Percentiles rank a stretch among this genome's conserved stretches.
These are phyloP conservation scores for Elanoides forficatus DNA, from an alignment of 2,113 vertebrate genomes.

Conservation along the genomic window DNA sequence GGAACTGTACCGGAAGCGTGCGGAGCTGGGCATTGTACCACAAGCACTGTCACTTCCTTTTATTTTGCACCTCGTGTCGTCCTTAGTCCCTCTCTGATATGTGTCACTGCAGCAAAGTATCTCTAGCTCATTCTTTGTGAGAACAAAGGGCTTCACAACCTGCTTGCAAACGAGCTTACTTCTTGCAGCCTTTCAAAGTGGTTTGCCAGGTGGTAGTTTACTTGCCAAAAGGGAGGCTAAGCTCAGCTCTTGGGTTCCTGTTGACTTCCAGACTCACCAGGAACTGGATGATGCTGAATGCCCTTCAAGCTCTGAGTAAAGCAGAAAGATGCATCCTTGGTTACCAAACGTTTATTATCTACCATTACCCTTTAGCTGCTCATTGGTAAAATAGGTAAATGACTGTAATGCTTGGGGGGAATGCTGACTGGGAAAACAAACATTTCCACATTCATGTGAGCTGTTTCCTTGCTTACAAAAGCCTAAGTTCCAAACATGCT, in stretches of 20 bases:
- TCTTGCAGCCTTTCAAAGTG: neutral
- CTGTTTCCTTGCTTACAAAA: neutral
- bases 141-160: neutral
- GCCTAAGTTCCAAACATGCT: neutral
- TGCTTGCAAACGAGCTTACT: neutral
- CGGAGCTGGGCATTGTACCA: neutral
- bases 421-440: neutral
- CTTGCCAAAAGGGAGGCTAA: slow-evolving; percentile 7
- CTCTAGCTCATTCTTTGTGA: neutral
- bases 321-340: neutral
- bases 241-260: neutral
- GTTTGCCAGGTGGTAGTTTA: neutral
- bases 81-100: neutral
- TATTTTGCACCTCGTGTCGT: neutral
- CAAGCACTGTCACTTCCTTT: neutral
- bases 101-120: neutral
- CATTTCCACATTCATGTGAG: neutral
- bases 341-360: neutral
- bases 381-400: neutral
- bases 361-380: neutral
- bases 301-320: neutral
- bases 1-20: neutral
- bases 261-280: neutral
- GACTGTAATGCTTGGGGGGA: neutral
- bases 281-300: neutral